Evolutionary conservation across 2,888 invertebrate species (phyloP), one percentile per base, ranked within the genome.

Genomic region (Drosophila falleni): DNA sequence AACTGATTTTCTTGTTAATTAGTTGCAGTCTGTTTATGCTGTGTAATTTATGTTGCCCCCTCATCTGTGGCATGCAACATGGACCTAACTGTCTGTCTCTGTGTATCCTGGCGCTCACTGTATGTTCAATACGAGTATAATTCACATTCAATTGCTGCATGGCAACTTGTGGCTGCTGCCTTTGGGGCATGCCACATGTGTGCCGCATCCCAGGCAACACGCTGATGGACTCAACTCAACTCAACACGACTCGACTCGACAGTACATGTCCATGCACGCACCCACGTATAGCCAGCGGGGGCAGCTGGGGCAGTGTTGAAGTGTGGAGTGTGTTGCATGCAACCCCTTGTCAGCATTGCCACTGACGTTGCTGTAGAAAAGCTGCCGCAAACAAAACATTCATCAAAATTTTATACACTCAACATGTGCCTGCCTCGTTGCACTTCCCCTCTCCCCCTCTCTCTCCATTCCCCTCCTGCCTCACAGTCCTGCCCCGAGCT

Each of bases 341-440:
- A 75, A 75, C 75, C 80, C 84, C 81, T 71, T 80, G 78, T 58
- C 59, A 58, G 60, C 58, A 41, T 29, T 41, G 39, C 47, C 39
- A 31, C 59, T 26, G 31, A 26, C 37, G n/a, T 13, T 11, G 5
- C 59, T 59, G 55, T 29, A 42, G 19, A 42, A 42, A 46, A 66
- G 67, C 70, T 66, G 69, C 70, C 75, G 79, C 81, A 86, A 86
- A 85, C 88, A 86, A 86, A 86, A 85, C 86, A 86, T 86, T 86
- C 86, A 86, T 86, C 86, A 86, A 86, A 72, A 85, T 83, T 81
- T 81, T 83, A 86, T 86, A 81, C 83, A 87, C 83, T 87, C 86
- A 86, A 87, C 88, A 86, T 86, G 80, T 86, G 85, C 74, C 87
- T 19, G 59, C 49, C 59, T n/a, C 37, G 31, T 33, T 31, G 54